Percentiles rank a stretch among this genome's conserved stretches.
These are phyloP conservation scores for Idris sp. DNA, from an alignment of 1,140 invertebrate genomes.

Conservation along the genomic window DNA sequence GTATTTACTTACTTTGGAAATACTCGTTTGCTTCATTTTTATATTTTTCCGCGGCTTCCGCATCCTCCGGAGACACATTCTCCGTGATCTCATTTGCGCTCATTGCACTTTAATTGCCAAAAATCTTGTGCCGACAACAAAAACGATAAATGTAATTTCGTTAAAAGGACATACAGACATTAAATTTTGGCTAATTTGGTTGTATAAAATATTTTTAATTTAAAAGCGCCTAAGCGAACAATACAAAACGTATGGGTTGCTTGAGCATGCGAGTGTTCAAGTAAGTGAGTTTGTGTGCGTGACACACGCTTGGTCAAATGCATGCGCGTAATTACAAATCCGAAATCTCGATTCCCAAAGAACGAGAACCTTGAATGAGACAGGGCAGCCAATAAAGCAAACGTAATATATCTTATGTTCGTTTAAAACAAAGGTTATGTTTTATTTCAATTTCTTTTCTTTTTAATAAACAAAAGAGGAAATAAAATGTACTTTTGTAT, in stretches of 20 bases:
- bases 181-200: constrained; percentile 17
- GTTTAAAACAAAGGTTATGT: too few relatives aligned
- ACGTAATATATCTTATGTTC: too few relatives aligned
- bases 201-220: constrained; percentile 26
- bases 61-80: constrained; percentile 70
- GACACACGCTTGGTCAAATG: too few relatives aligned
- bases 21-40: constrained; percentile 91
- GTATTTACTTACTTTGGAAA: constrained; percentile 90
- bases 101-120: constrained; percentile 38
- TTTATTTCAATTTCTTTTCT: too few relatives aligned
- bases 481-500: too few relatives aligned
- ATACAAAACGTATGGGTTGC: constrained; percentile 24
- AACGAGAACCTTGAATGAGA: too few relatives aligned
- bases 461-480: too few relatives aligned
- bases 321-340: too few relatives aligned
- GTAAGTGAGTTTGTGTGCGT: too few relatives aligned
- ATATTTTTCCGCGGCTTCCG: constrained; percentile 81
- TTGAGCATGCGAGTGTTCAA: constrained; percentile 16
- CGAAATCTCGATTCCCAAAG: too few relatives aligned
- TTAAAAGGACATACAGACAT: constrained; percentile 32
- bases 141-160: constrained; percentile 45
- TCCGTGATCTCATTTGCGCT: constrained; percentile 29
- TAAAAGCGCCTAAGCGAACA: constrained; percentile 27
- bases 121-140: constrained; percentile 27
- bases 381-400: too few relatives aligned